A percentile compares a stretch with the other conserved stretches of the same genome.
Conservation (phyloP, 2,888 invertebrate species). For the Barypeithes pellucidus region DNA sequence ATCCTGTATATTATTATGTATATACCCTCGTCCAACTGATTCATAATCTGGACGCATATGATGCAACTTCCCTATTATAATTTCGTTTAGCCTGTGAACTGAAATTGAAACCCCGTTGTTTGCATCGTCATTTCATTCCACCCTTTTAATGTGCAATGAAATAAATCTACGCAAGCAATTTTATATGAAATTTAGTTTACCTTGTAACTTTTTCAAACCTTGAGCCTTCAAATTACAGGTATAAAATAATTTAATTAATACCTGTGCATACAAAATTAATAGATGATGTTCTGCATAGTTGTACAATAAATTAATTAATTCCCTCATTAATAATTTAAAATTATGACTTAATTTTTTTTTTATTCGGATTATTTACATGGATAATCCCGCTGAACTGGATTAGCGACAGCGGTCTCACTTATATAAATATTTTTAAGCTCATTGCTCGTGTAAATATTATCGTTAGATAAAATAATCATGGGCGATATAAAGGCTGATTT, state of each 20-base stretch:
- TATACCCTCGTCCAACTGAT: no score
- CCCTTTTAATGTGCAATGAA: no score
- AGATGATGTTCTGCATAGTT: neutral
- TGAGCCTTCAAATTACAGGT: neutral
- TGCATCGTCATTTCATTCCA: no score
- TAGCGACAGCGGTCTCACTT: neutral
- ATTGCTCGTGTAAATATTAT: constrained; percentile 11
- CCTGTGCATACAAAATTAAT: neutral
- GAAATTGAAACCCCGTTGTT: no score
- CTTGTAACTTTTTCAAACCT: constrained; percentile 5
- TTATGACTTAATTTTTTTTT: constrained; percentile 1
- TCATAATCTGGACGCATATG: no score
- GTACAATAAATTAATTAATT: constrained; percentile 1
- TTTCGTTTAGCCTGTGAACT: no score
- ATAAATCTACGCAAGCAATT: no score
- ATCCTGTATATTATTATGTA: no score
- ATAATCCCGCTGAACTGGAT: constrained; percentile 3
- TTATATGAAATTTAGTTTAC: neutral
- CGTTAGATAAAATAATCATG: neutral
- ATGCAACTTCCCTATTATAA: no score
- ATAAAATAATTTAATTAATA: constrained; percentile 8
- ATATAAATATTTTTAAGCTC: constrained; percentile 1
- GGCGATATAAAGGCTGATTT: neutral
- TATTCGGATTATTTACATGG: neutral
- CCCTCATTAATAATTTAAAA: neutral